Percentiles rank a stretch among this genome's conserved stretches.
Evolutionary conservation across 2,797 vertebrate species (phyloP).

Genomic region (Microctenopoma steveboyesi): DNA sequence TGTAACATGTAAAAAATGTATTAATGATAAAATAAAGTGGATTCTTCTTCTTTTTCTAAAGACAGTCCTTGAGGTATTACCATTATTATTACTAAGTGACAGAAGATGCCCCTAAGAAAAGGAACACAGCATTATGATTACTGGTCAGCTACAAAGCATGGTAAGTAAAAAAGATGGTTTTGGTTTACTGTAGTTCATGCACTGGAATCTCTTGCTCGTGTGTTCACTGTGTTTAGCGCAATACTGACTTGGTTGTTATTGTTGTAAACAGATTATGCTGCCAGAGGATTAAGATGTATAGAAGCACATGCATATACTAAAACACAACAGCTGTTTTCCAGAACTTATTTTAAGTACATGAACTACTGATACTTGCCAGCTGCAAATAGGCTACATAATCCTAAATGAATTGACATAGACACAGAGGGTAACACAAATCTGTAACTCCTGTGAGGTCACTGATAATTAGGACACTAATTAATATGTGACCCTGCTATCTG

Average conservation of each 20-base stretch:
- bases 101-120: constrained; percentile 12
- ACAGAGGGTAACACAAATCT: constrained; percentile 45
- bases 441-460: constrained; percentile 45
- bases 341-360: constrained; percentile 34
- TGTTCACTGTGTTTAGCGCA: background rate
- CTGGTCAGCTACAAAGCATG: constrained; percentile 1
- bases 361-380: constrained; percentile 45
- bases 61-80: constrained; percentile 18
- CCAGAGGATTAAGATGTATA: constrained; percentile 16
- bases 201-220: background rate
- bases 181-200: background rate
- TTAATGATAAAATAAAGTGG: too few species aligned
- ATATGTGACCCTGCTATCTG: constrained; percentile 62
- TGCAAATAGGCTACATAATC: constrained; percentile 46
- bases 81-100: background rate
- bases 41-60: background rate
- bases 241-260: background rate
- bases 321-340: constrained; percentile 40
- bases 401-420: constrained; percentile 48
- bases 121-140: background rate
- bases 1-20: too few species aligned
- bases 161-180: background rate
- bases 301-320: constrained; percentile 10
- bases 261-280: background rate
- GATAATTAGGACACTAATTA: constrained; percentile 68